These are phyloP conservation scores for Amphilophus citrinellus DNA, from an alignment of 2,113 vertebrate species.

Conservation along the genomic window DNA sequence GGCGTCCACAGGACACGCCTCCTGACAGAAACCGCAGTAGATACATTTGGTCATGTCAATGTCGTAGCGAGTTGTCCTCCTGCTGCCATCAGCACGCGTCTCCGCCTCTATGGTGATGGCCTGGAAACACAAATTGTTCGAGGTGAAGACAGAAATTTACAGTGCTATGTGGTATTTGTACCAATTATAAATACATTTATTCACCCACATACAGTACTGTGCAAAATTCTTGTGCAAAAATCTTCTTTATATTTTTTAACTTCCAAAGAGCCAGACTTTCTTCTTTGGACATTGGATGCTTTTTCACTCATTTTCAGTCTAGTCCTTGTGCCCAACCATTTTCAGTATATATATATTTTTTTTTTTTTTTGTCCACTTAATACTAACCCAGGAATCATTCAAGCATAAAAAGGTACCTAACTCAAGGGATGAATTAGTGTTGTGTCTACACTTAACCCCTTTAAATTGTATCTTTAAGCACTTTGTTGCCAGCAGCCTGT, in stretches of 20 bases:
- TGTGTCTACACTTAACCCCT: neutral
- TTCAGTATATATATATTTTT: neutral
- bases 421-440: neutral
- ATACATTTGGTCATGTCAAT: constrained; percentile 99
- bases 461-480: neutral
- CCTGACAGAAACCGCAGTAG: constrained; percentile 97
- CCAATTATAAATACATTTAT: neutral
- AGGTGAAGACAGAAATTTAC: neutral
- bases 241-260: too few species aligned
- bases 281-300: too few species aligned
- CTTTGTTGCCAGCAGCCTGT: neutral
- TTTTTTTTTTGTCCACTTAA: neutral
- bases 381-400: neutral
- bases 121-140: constrained; percentile 63
- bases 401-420: neutral
- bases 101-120: constrained; percentile 97
- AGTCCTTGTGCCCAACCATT: neutral
- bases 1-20: constrained; percentile 94
- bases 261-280: too few species aligned
- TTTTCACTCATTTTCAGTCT: neutral
- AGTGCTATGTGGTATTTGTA: neutral
- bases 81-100: constrained; percentile 89
- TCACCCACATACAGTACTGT: neutral
- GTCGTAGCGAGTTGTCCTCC: constrained; percentile 92
- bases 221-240: neutral